Base-by-base conservation (phyloP, 2,888 invertebrate genomes). In the Orthosia incerta region DNA sequence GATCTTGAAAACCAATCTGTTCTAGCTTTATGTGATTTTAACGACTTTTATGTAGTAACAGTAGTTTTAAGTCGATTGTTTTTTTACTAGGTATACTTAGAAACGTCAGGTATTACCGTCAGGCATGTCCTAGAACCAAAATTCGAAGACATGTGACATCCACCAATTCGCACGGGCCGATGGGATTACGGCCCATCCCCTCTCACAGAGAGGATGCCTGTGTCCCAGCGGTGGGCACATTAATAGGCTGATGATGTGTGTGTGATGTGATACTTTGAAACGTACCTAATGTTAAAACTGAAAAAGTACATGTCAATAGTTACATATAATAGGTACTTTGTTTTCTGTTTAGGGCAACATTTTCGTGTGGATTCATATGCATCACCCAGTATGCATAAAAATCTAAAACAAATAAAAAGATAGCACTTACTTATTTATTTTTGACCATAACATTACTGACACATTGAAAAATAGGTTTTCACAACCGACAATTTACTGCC, bases 381-480 rank as follows among this genome's bases (percentile, higher is more conserved):
- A 31, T 31, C 5, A 31, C 31, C 7, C 4, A 68, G 31, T 20
- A 13, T 71, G 13, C 48, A 57, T 12, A 23, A 63, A 64, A 67
- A 15, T n/a, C 60, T 59, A 69, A 63, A 23, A 60, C 18, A 64
- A 68, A 79, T 61, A 71, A 74, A 86, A 71, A 51, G 20, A 7
- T 20, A 45, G 9, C 15, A 59, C 48, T 66, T 78, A 31, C 59
- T 80, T 85, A 85, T 86, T 82, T 83, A 85, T 80, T 76, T 71
- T 74, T 56, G 50, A 77, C 76, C 76, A 85, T 86, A 86, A 85
- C 83, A 85, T 85, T 85, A 86, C 80, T 63, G 72, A 63, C 85
- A 86, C 75, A 77, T 85, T 85, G 80, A 74, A 71, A 82, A 69
- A 82, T 85, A 78, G 77, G 70, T 79, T 78, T 84, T 79, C 87